Evolutionary conservation across 2,888 invertebrate species (phyloP).

Genomic region (Cryptophagus acutangulus): DNA sequence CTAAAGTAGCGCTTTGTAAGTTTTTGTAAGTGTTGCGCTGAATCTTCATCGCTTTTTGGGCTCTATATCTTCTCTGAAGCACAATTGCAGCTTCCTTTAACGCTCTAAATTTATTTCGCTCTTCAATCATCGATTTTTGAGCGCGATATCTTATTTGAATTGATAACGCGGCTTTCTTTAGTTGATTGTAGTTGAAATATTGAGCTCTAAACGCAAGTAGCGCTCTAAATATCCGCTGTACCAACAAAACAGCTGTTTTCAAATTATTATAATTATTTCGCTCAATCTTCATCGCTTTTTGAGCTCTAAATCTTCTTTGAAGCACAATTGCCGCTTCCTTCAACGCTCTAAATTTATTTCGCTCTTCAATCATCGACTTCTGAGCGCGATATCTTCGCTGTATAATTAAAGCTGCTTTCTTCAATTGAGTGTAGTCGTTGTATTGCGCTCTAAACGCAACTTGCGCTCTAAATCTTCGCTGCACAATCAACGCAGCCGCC

Average conservation of each 20-base stretch:
- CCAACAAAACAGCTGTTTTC: slow-evolving; percentile 34
- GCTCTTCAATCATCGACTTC: slow-evolving; percentile 39
- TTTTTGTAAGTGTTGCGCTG: not conserved
- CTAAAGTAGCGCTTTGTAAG: slow-evolving; percentile 19
- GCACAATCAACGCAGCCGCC: slow-evolving; percentile 31
- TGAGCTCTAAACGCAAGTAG: not conserved
- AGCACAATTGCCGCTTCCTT: slow-evolving; percentile 17
- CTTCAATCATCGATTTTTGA: slow-evolving; percentile 13
- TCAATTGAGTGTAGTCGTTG: slow-evolving; percentile 39
- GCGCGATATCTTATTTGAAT: slow-evolving; percentile 22
- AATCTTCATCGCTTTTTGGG: slow-evolving; percentile 5
- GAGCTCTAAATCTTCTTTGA: slow-evolving; percentile 40
- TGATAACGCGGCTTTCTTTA: slow-evolving; percentile 15
- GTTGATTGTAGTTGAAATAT: not conserved
- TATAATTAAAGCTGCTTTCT: slow-evolving; percentile 45
- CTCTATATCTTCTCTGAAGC: slow-evolving; percentile 39
- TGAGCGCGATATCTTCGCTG: slow-evolving; percentile 53
- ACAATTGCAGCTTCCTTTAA: slow-evolving; percentile 37
- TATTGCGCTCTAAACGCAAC: slow-evolving; percentile 39
- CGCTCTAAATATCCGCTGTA: slow-evolving; percentile 44
- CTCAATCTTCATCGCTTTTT: slow-evolving; percentile 27
- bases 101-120: slow-evolving; percentile 41
- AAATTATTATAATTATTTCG: slow-evolving; percentile 37
- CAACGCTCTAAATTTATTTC: slow-evolving; percentile 16
- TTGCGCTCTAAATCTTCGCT: slow-evolving; percentile 44